Base-by-base conservation (phyloP, 35 echinoderm and acorn worm genomes). In the Apostichopus japonicus region DNA sequence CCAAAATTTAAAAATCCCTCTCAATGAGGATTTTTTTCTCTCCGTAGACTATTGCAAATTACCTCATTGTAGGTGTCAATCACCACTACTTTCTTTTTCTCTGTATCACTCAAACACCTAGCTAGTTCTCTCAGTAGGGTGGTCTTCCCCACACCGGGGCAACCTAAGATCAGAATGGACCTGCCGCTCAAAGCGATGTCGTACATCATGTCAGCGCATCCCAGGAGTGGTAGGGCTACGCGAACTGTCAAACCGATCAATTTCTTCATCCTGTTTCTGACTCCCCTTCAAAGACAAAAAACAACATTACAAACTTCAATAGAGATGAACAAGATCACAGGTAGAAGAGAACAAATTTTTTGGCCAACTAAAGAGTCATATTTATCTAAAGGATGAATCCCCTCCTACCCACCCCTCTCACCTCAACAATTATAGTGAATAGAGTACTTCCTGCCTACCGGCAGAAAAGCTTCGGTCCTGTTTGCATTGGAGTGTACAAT, bases 51-150 rank as follows among this genome's bases (percentile, higher is more conserved):
- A 72, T 22, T 72, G 17, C 8, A 1, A 92, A 73, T 93, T 77
- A 96, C 95, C 92, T 96, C 92, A 88, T 87, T 92, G 23, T 25
- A 92, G 77, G 95, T 96, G 83, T 96, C 95, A 52, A 96, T 84
- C 57, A 96, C 77, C 19, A 94, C 63, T 17, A 94, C 93, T 87
- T 90, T 92, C 72, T 87, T 92, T 52, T 77, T 62, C 25, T 55
- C 55, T 27, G 77, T 33, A 72, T 94, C 93, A 92, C 77, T 96
- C 58, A 96, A 75, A 14, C 90, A 88, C 59, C 95, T 94, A 4
- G 95, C 92, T 10, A 86, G 63, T 75, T 94, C 93, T 63, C 95
- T 87, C 80, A 96, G 63, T 24, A 96, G 54, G 22, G 95, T 92
- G 55, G 95, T 96, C 77, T 94, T 96, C 61, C 95, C 95, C 77